Conservation (phyloP, 1,140 invertebrate genomes). For the Atta cephalotes region DNA sequence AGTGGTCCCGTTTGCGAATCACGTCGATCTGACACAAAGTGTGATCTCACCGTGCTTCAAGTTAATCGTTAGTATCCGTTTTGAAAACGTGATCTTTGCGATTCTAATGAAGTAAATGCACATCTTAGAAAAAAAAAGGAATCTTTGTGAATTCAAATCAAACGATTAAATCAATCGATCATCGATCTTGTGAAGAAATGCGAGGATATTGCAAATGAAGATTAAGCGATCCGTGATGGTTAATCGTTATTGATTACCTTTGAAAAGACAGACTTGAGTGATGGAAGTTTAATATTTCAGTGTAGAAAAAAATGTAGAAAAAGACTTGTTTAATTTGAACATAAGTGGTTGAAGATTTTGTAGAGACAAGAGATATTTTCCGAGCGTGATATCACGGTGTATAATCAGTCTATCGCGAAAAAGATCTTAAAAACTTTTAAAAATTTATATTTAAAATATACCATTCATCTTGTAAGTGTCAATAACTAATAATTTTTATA, state of each 20-base stretch:
- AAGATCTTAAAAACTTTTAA: neutral
- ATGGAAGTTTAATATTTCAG: neutral
- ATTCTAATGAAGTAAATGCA: neutral
- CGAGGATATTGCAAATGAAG: neutral
- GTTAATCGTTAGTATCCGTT: neutral
- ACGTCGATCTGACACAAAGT: neutral
- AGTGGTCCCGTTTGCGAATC: slow-evolving; percentile 6
- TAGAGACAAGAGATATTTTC: neutral
- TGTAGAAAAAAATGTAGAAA: neutral
- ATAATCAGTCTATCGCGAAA: neutral
- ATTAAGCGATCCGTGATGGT: neutral
- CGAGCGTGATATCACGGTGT: neutral
- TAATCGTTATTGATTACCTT: neutral
- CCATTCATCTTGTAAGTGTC: neutral
- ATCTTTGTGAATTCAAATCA: neutral
- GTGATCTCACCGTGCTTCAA: neutral
- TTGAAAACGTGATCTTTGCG: neutral
- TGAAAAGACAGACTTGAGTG: neutral
- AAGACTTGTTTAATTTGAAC: neutral
- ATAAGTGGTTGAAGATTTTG: neutral
- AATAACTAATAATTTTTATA: slow-evolving; percentile 1
- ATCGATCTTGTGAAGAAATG: neutral
- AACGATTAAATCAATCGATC: neutral
- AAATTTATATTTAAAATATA: neutral
- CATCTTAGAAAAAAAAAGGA: neutral